These are phyloP conservation scores for Acanthurus tractus DNA, from an alignment of 2,797 vertebrate species.

Conservation along the genomic window DNA sequence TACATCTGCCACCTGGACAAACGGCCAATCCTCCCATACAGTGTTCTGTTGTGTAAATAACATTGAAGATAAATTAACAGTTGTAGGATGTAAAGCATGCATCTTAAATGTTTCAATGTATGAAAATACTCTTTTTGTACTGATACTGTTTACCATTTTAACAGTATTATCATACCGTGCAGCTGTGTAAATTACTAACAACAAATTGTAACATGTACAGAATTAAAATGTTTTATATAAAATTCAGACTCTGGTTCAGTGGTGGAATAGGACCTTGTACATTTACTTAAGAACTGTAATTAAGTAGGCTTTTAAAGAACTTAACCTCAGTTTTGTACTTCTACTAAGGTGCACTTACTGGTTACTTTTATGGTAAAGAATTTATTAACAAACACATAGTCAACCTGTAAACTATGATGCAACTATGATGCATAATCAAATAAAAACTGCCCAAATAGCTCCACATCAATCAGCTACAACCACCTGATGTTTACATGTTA, in stretches of 20 bases:
- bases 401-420: not conserved
- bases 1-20: slow-evolving; percentile 43
- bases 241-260: slow-evolving; percentile 10
- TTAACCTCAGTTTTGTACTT: no score
- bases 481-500: no score
- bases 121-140: slow-evolving; percentile 72
- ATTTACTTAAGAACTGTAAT: no score
- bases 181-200: slow-evolving; percentile 61
- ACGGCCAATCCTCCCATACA: slow-evolving; percentile 31
- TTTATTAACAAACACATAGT: not conserved
- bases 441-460: not conserved
- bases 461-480: not conserved
- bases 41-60: slow-evolving; percentile 53
- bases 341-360: no score
- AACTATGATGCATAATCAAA: not conserved
- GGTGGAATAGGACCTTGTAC: not conserved
- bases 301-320: no score
- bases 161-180: slow-evolving; percentile 57
- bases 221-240: slow-evolving; percentile 70
- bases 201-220: slow-evolving; percentile 48
- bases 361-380: no score
- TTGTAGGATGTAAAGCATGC: slow-evolving; percentile 49
- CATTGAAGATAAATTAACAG: slow-evolving; percentile 3
- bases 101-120: slow-evolving; percentile 46
- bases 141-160: slow-evolving; percentile 52